Percentiles rank a stretch among this genome's conserved stretches.
These are phyloP conservation scores for Panopea generosa DNA, from an alignment of 2,888 invertebrate genomes.

Conservation along the genomic window DNA sequence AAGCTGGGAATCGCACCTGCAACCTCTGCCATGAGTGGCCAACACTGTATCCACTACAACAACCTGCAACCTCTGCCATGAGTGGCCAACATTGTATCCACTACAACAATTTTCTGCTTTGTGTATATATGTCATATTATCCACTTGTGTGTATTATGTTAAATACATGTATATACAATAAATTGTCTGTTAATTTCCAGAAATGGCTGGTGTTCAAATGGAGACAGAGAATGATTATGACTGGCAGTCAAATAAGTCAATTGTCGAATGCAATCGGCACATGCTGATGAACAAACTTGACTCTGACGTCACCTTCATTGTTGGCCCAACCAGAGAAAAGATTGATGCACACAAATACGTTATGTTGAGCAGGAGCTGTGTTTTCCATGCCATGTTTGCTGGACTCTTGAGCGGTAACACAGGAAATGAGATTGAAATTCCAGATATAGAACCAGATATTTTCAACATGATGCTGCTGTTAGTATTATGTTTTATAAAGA, in stretches of 20 bases:
- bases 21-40: too few relatives aligned
- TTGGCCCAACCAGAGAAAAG: slow-evolving; percentile 43
- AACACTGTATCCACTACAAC: too few relatives aligned
- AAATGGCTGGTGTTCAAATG: slow-evolving; percentile 12
- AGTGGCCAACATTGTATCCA: too few relatives aligned
- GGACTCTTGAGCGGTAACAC: slow-evolving; percentile 52
- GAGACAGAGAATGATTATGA: slow-evolving; percentile 29
- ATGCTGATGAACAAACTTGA: slow-evolving; percentile 62
- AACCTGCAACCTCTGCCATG: too few relatives aligned
- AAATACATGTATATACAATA: too few relatives aligned
- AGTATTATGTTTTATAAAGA: too few relatives aligned
- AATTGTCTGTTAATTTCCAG: not conserved
- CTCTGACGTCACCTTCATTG: slow-evolving; percentile 66
- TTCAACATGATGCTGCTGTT: slow-evolving; percentile 65
- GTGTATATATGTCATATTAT: too few relatives aligned
- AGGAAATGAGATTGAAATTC: slow-evolving; percentile 53
- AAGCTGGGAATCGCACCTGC: too few relatives aligned
- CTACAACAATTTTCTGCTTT: too few relatives aligned
- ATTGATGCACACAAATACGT: slow-evolving; percentile 67
- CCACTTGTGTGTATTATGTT: too few relatives aligned
- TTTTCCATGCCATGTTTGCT: slow-evolving; percentile 69
- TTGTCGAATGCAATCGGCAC: slow-evolving; percentile 63
- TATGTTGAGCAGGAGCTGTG: slow-evolving; percentile 67
- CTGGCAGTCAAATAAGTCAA: slow-evolving; percentile 64
- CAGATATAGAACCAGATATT: slow-evolving; percentile 62